Percentiles rank a stretch among this genome's conserved stretches.
phyloP scores from a whole-genome alignment of 2,888 invertebrate genomes.

The Hydrotaea diabolus region DNA sequence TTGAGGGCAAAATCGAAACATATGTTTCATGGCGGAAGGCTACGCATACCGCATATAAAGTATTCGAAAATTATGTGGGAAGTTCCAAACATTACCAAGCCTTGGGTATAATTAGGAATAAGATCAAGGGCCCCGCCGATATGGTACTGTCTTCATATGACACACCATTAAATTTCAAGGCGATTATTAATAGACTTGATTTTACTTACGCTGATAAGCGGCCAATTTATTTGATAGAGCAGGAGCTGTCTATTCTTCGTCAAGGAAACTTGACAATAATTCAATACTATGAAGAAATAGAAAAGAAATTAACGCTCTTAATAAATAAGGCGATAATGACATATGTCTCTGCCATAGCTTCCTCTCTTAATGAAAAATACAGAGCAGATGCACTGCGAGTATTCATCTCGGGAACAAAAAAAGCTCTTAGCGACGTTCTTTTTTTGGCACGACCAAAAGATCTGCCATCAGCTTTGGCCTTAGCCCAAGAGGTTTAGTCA shows the following conservation, averaged over 20 bases:
- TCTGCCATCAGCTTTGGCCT: slow-evolving; percentile 43
- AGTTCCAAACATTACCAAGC: slow-evolving; percentile 22
- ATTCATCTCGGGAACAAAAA: slow-evolving; percentile 54
- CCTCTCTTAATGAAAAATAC: slow-evolving; percentile 63
- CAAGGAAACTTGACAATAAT: slow-evolving; percentile 59
- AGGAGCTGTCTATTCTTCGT: slow-evolving; percentile 62
- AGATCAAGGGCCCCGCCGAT: slow-evolving; percentile 37
- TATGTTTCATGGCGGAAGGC: neutral
- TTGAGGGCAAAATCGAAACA: neutral
- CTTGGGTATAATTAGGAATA: slow-evolving; percentile 55
- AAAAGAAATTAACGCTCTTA: slow-evolving; percentile 63
- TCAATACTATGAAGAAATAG: slow-evolving; percentile 66
- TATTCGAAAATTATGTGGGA: slow-evolving; percentile 2
- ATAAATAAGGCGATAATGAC: slow-evolving; percentile 63
- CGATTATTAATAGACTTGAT: slow-evolving; percentile 61
- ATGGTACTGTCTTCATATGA: slow-evolving; percentile 54
- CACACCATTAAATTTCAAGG: slow-evolving; percentile 61
- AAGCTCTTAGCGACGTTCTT: slow-evolving; percentile 51
- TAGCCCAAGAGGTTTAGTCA: slow-evolving; percentile 53
- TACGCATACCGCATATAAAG: neutral
- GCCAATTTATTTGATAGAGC: slow-evolving; percentile 57
- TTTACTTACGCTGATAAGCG: slow-evolving; percentile 67
- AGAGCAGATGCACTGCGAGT: slow-evolving; percentile 55
- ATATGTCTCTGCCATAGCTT: slow-evolving; percentile 53
- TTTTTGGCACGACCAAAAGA: slow-evolving; percentile 53